phyloP scores from a whole-genome alignment of 2,113 vertebrate genomes.

The Oncorhynchus clarkii region DNA sequence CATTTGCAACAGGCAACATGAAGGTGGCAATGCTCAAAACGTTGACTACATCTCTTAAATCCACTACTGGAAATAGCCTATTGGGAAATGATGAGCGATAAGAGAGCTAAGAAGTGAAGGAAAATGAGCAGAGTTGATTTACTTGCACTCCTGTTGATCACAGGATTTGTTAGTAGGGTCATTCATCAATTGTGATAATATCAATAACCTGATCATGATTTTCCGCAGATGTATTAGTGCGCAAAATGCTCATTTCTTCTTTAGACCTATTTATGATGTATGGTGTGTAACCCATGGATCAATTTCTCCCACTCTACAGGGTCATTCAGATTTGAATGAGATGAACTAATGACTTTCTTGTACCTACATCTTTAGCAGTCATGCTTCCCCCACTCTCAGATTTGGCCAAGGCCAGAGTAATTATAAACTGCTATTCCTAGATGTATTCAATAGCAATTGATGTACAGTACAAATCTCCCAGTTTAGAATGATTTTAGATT shows the following conservation, averaged over 20 bases:
- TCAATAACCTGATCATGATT: constrained; percentile 1
- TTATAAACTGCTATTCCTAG: constrained; percentile 37
- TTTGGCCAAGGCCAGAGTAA: constrained; percentile 42
- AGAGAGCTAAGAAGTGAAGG: no score
- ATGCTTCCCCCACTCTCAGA: constrained; percentile 33
- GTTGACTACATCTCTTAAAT: constrained; percentile 4
- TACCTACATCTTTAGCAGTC: constrained; percentile 41
- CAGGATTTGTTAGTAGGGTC: constrained; percentile 7
- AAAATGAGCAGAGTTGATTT: background rate
- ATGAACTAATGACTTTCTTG: constrained; percentile 60
- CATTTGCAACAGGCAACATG: background rate
- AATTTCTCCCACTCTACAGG: constrained; percentile 35
- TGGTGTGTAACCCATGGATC: constrained; percentile 31
- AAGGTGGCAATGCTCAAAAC: background rate
- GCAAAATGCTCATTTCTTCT: constrained; percentile 21
- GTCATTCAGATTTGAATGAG: constrained; percentile 65
- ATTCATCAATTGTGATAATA: background rate
- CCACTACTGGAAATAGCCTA: constrained; percentile 14
- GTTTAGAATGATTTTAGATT: background rate
- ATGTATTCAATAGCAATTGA: constrained; percentile 4
- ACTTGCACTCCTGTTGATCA: background rate
- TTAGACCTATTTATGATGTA: constrained; percentile 32
- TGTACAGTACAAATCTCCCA: background rate
- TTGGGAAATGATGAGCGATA: no score
- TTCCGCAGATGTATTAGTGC: constrained; percentile 23